A percentile compares a stretch with the other conserved stretches of the same genome.
phyloP scores from a whole-genome alignment of 2,888 invertebrate species.

The Eupithecia abbreviata region DNA sequence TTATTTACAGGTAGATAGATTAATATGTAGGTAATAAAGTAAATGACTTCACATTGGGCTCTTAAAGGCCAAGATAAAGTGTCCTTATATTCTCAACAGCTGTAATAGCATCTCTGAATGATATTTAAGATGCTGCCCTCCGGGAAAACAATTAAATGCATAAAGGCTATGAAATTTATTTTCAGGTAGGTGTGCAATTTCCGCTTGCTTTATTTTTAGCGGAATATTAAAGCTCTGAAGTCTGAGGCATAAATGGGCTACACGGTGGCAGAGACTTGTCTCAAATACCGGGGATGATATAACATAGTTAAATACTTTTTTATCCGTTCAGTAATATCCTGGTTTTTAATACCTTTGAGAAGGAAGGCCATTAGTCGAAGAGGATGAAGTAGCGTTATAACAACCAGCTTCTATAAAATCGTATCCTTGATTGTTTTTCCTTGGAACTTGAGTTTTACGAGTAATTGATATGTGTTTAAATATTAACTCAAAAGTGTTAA shows the following conservation, averaged over 20 bases:
- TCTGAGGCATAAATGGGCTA: not conserved
- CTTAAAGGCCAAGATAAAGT: not conserved
- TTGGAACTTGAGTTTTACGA: not conserved
- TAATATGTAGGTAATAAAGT: too few species aligned
- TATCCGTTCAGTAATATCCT: not conserved
- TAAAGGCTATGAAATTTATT: not conserved
- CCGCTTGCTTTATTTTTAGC: not conserved
- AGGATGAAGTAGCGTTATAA: not conserved
- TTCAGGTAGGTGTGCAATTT: not conserved
- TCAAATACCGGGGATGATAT: not conserved
- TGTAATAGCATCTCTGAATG: not conserved
- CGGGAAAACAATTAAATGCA: not conserved
- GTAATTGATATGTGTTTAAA: too few species aligned
- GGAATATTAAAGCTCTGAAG: not conserved
- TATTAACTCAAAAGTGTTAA: too few species aligned
- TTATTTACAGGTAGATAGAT: too few species aligned
- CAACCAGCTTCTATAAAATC: not conserved
- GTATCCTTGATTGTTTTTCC: not conserved
- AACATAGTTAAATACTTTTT: not conserved
- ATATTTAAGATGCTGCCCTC: not conserved
- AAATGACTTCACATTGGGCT: not conserved
- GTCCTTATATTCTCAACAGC: not conserved
- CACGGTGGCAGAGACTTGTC: not conserved
- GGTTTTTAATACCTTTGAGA: too few species aligned
- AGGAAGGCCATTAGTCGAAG: not conserved